Percentiles rank a stretch among this genome's conserved stretches.
These are phyloP conservation scores for Escarpia spicata DNA, from an alignment of 2,888 invertebrate genomes.

Conservation along the genomic window DNA sequence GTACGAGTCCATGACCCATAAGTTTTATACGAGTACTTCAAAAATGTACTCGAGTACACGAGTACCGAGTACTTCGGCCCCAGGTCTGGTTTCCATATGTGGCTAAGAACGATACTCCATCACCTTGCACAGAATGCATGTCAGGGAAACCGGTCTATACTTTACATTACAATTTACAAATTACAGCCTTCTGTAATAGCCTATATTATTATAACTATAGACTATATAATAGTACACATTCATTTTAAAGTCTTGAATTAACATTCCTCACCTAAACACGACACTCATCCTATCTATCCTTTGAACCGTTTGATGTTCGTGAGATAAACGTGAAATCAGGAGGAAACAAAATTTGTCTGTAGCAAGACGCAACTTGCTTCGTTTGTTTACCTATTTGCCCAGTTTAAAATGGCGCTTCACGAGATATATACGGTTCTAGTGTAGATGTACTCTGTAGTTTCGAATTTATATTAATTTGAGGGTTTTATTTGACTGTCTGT, in stretches of 20 bases:
- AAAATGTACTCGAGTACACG: too few species aligned
- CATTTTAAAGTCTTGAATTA: neutral
- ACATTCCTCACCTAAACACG: neutral
- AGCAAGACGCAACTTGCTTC: neutral
- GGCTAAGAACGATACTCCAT: too few species aligned
- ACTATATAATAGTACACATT: neutral
- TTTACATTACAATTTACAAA: too few species aligned
- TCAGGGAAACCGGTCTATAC: too few species aligned
- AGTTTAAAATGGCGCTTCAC: constrained; percentile 1
- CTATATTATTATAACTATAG: too few species aligned
- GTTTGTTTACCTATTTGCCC: neutral
- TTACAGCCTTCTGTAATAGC: too few species aligned
- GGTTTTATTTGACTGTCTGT: neutral
- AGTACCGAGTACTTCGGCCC: too few species aligned
- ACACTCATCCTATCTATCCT: neutral
- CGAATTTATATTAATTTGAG: neutral
- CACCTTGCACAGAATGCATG: too few species aligned
- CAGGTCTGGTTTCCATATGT: too few species aligned
- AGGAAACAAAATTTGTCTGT: neutral
- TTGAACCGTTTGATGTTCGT: neutral
- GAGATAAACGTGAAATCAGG: neutral
- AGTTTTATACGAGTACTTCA: too few species aligned
- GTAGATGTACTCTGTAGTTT: neutral
- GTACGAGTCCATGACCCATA: too few species aligned
- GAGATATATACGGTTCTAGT: neutral